Percentiles rank a stretch among this genome's conserved stretches.
Evolutionary conservation across 1,140 invertebrate species (phyloP).

Genomic region (Teleogryllus occipitalis): DNA sequence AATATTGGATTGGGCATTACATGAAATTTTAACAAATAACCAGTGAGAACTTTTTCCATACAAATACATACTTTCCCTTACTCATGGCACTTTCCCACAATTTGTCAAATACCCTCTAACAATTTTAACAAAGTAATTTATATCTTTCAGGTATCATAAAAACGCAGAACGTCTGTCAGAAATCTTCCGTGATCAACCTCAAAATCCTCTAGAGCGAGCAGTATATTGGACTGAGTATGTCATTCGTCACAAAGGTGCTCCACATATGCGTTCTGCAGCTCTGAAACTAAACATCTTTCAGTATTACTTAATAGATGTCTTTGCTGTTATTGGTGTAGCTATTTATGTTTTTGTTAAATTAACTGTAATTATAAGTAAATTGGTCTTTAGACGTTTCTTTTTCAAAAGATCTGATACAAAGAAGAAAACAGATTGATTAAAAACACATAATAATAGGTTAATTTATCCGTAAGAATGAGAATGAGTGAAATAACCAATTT

Average conservation of each 20-base stretch:
- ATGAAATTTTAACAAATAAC: background rate
- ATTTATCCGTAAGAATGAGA: no score
- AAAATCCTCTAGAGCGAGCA: conserved; percentile 43
- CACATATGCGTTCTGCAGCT: conserved; percentile 23
- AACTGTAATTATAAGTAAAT: no score
- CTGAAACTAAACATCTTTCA: conserved; percentile 24
- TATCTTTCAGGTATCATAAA: conserved; percentile 22
- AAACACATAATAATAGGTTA: no score
- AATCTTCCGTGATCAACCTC: conserved; percentile 40
- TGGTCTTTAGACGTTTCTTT: no score
- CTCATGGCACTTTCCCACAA: no score
- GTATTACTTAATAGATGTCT: conserved; percentile 25
- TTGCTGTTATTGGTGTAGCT: background rate
- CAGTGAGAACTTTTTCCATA: no score
- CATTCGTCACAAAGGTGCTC: conserved; percentile 40
- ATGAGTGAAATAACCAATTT: no score
- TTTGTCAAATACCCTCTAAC: no score
- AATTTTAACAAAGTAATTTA: background rate
- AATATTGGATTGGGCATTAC: background rate
- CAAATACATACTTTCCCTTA: no score
- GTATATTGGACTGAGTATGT: conserved; percentile 52
- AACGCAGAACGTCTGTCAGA: conserved; percentile 32
- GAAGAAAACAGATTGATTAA: no score
- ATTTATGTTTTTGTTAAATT: no score
- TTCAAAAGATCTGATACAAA: no score